phyloP scores from a whole-genome alignment of 92 coral and sea anemone species.

The Parazoanthus atlanticus region DNA sequence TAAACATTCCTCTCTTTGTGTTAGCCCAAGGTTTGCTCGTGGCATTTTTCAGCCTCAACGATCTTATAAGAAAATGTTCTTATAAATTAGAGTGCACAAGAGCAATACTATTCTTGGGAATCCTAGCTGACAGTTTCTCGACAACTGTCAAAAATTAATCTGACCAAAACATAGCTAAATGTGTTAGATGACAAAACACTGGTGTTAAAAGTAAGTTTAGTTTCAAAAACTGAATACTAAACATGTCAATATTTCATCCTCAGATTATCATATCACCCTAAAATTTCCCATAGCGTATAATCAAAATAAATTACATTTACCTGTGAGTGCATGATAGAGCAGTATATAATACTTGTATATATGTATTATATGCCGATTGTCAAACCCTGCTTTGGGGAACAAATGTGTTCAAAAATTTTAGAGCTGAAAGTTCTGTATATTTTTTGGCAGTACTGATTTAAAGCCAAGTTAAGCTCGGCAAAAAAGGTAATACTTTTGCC shows the following conservation, averaged over 20 bases:
- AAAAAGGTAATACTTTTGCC: background rate
- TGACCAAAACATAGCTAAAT: background rate
- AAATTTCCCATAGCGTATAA: background rate
- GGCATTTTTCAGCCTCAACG: no score
- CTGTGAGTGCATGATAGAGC: constrained; percentile 17
- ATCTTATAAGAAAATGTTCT: background rate
- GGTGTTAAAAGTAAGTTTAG: constrained; percentile 3
- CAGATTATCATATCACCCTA: background rate
- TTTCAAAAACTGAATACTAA: constrained; percentile 22
- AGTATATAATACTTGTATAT: background rate
- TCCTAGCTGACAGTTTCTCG: background rate
- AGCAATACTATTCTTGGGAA: background rate
- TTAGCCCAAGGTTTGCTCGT: no score
- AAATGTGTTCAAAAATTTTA: background rate
- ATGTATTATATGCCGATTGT: constrained; percentile 12
- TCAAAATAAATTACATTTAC: constrained; percentile 41
- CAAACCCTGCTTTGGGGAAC: background rate
- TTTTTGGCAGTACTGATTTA: constrained; percentile 1
- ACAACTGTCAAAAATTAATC: background rate
- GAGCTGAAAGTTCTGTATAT: constrained; percentile 19
- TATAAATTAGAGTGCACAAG: background rate
- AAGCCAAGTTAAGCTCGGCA: constrained; percentile 23
- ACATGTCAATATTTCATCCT: constrained; percentile 15
- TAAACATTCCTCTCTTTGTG: no score
- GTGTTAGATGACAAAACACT: background rate